Percentiles rank a stretch among this genome's conserved stretches.
These are phyloP conservation scores for Oncorhynchus kisutch DNA, from an alignment of 2,113 vertebrate genomes.

Conservation along the genomic window DNA sequence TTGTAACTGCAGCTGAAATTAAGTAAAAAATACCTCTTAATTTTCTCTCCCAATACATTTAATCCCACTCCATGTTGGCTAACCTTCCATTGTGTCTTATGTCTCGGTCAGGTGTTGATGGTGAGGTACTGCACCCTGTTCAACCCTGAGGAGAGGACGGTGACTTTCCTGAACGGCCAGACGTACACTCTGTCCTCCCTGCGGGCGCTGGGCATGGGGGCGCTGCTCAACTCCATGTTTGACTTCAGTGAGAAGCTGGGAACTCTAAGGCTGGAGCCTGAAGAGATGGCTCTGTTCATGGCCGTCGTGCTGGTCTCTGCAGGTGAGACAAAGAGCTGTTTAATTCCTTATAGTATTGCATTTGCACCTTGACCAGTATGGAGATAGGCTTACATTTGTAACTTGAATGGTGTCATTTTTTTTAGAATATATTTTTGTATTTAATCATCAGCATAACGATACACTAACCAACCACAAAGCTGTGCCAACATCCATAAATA, in stretches of 20 bases:
- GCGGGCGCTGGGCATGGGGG: conserved; percentile 73
- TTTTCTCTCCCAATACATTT: not conserved
- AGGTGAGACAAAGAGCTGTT: conserved; percentile 57
- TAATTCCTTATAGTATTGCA: no score
- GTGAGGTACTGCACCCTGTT: conserved; percentile 79
- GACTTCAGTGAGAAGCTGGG: conserved; percentile 78
- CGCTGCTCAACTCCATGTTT: conserved; percentile 75
- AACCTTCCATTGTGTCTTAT: not conserved
- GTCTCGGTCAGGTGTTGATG: conserved; percentile 73
- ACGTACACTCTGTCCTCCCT: conserved; percentile 71
- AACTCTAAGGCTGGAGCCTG: conserved; percentile 71
- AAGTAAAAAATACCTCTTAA: not conserved
- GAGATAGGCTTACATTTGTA: no score
- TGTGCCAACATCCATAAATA: no score
- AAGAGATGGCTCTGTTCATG: conserved; percentile 82
- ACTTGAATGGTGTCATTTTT: no score
- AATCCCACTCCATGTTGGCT: not conserved
- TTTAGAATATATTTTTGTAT: no score
- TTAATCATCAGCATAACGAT: no score
- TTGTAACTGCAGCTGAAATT: not conserved
- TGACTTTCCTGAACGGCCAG: conserved; percentile 78
- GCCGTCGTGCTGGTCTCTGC: conserved; percentile 81
- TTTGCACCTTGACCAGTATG: no score
- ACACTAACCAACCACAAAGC: no score
- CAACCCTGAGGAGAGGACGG: conserved; percentile 67